These are phyloP conservation scores for Phenganax stokvisi DNA, from an alignment of 92 coral and sea anemone genomes.

Conservation along the genomic window DNA sequence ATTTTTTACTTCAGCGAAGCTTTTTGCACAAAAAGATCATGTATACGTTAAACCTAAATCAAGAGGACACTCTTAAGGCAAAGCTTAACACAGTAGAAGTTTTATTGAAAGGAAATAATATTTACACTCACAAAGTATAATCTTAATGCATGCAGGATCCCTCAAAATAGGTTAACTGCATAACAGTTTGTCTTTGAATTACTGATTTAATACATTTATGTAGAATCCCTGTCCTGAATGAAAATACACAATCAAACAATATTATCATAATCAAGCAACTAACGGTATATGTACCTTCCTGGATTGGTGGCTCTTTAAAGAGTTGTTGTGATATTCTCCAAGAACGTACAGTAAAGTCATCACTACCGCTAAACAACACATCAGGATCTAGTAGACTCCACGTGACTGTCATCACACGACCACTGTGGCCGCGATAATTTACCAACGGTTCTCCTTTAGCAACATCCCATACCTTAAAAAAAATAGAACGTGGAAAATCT, in stretches of 20 bases:
- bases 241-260: no score
- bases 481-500: background rate
- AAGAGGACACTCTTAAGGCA: no score
- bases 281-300: slow-evolving; percentile 44
- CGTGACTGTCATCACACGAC: slow-evolving; percentile 87
- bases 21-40: background rate
- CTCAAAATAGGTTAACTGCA: no score
- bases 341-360: slow-evolving; percentile 86
- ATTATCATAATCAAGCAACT: no score
- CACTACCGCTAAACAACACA: slow-evolving; percentile 88
- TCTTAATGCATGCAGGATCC: no score
- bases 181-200: no score
- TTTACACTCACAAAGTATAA: no score
- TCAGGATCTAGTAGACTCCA: slow-evolving; percentile 93
- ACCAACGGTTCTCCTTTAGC: slow-evolving; percentile 58
- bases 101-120: no score
- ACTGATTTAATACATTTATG: no score
- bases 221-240: no score
- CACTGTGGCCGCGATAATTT: slow-evolving; percentile 82
- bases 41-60: background rate
- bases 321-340: slow-evolving; percentile 75
- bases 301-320: slow-evolving; percentile 65
- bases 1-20: background rate
- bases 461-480: slow-evolving; percentile 84
- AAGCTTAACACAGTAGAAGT: no score